A percentile compares a stretch with the other conserved stretches of the same genome.
These are phyloP conservation scores for Quadroppia sp. DNA, from an alignment of 2,888 invertebrate species.

Conservation along the genomic window DNA sequence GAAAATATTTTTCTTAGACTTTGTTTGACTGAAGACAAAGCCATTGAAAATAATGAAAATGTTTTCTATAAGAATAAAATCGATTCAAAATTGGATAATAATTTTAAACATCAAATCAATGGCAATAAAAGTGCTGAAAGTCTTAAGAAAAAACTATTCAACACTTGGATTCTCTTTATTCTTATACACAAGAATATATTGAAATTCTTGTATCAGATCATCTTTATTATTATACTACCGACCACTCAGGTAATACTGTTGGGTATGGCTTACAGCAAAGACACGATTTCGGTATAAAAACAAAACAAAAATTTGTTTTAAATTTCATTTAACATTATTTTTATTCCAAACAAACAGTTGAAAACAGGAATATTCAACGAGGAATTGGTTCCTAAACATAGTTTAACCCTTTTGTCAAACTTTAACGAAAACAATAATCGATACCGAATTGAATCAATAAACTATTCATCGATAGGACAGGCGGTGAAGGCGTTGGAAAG, in stretches of 20 bases:
- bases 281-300: conserved; percentile 9
- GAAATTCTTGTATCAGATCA: conserved; percentile 24
- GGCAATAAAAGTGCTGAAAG: too few relatives aligned
- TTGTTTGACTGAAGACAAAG: conserved; percentile 36
- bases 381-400: conserved; percentile 25
- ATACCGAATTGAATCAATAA: conserved; percentile 33
- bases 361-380: conserved; percentile 31
- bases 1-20: background rate
- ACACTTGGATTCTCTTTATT: conserved; percentile 28
- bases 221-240: conserved; percentile 35
- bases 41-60: background rate
- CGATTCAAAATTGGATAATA: background rate
- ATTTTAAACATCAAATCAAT: background rate
- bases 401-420: background rate
- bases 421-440: conserved; percentile 32
- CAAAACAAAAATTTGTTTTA: too few relatives aligned
- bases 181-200: conserved; percentile 28
- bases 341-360: conserved; percentile 6
- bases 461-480: conserved; percentile 14
- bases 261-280: conserved; percentile 29
- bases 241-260: conserved; percentile 37
- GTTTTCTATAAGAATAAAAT: background rate
- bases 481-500: conserved; percentile 32
- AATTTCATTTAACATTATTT: too few relatives aligned
- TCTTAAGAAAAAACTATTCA: too few relatives aligned